These are phyloP conservation scores for Drosophila erecta DNA, from an alignment of 1,140 invertebrate genomes.

Conservation along the genomic window DNA sequence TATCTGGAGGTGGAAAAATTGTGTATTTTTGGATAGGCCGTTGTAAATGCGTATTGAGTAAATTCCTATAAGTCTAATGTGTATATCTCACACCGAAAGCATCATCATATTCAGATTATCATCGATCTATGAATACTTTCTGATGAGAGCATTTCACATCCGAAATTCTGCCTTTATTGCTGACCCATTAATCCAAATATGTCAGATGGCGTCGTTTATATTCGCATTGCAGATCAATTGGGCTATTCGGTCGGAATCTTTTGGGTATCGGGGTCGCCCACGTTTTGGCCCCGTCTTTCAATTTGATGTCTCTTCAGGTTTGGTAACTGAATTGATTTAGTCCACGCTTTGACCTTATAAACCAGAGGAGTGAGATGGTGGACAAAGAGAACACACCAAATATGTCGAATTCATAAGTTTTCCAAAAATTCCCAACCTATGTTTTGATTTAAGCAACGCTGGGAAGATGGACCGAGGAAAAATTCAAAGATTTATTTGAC, in stretches of 20 bases:
- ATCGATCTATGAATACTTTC: conserved; percentile 23
- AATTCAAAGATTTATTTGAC: conserved; percentile 62
- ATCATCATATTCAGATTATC: conserved; percentile 30
- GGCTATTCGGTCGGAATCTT: conserved; percentile 23
- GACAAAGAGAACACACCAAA: conserved; percentile 42
- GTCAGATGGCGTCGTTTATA: conserved; percentile 68
- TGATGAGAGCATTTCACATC: conserved; percentile 2
- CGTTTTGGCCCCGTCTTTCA: conserved; percentile 51
- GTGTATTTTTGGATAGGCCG: not conserved
- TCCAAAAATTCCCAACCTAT: conserved; percentile 33
- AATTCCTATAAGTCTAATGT: conserved; percentile 43
- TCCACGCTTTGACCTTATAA: conserved; percentile 75
- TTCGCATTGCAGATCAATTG: conserved; percentile 46
- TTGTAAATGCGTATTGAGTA: conserved; percentile 29
- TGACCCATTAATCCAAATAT: conserved; percentile 76
- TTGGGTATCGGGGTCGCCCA: conserved; percentile 61
- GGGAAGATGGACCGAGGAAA: conserved; percentile 10
- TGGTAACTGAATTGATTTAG: conserved; percentile 52
- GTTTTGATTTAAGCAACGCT: conserved; percentile 74
- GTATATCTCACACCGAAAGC: conserved; percentile 29
- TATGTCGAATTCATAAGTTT: conserved; percentile 66
- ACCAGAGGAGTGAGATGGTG: conserved; percentile 34
- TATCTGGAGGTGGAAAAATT: conserved; percentile 18
- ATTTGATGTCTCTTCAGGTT: conserved; percentile 36
- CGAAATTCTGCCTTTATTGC: conserved; percentile 10